Percentiles rank a stretch among this genome's conserved stretches.
These are phyloP conservation scores for Anguilla megastoma DNA, from an alignment of 2,797 vertebrate species.

Conservation along the genomic window DNA sequence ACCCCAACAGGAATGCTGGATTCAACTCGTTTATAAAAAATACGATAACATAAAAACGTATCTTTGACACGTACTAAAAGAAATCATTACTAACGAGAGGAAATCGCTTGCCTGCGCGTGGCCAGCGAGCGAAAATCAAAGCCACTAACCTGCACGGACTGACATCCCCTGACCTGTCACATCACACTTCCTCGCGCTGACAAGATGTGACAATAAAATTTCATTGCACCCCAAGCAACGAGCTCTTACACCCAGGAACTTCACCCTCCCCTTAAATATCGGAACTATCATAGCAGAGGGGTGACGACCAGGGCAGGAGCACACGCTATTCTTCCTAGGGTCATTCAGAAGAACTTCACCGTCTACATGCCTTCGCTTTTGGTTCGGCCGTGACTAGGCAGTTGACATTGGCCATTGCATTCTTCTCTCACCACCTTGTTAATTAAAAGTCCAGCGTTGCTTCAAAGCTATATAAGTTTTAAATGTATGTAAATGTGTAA, in stretches of 20 bases:
- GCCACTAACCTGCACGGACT: conserved; percentile 45
- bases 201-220: conserved; percentile 45
- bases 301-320: conserved; percentile 30
- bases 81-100: conserved; percentile 10
- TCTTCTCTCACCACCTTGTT: conserved; percentile 63
- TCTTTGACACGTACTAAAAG: neutral
- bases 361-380: conserved; percentile 41
- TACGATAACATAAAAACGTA: neutral
- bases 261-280: conserved; percentile 33
- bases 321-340: conserved; percentile 29
- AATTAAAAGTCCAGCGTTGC: conserved; percentile 21
- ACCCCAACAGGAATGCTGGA: neutral
- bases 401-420: conserved; percentile 36
- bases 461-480: neutral
- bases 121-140: conserved; percentile 32
- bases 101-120: conserved; percentile 19
- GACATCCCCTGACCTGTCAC: conserved; percentile 47
- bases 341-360: conserved; percentile 30
- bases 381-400: conserved; percentile 37
- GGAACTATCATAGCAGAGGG: conserved; percentile 17
- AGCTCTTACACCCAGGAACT: conserved; percentile 38
- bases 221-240: conserved; percentile 33
- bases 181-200: conserved; percentile 44
- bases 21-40: neutral
- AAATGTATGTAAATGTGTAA: neutral